Base-by-base conservation (phyloP, 2,113 vertebrate genomes). In the Cepphus grylle region DNA sequence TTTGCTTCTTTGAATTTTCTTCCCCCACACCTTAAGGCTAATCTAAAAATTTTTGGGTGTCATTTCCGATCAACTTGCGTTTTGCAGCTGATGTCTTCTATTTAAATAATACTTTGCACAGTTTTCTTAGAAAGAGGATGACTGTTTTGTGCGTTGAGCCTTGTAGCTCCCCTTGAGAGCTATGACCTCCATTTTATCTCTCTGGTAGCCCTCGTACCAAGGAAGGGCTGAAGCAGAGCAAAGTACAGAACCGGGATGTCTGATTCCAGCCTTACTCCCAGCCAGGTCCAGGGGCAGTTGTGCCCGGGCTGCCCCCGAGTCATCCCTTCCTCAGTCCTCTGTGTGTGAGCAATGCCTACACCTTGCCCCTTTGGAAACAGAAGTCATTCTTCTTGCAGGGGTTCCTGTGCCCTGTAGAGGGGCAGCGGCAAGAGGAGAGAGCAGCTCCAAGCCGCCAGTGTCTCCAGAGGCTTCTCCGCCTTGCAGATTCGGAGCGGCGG, bases 391-490 rank as follows among this genome's bases (percentile, higher is more conserved):
- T 56, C 69, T 79, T 38, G 52, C 42, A 70, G 34, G 21, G 55
- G 22, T 74, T 73, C 26, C 32, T 22, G 47, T 25, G 38, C 70
- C 82, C 32, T 53, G 45, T 27, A 26, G 52, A 52, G 53, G 30
- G 36, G 50, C 36, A 70, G 59, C 81, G 78, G 61, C 58, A 32
- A 32, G 58, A 49, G 69, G 12, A 36, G 55, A 25, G 38, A 3
- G 0, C 65, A 69, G 36, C 63, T 42, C 50, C 63, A 21, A 47
- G 0, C 19, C 11, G 29, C 49, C 38, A 2, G 1, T 1, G 5
- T 19, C 59, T 66, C 50, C 17, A 5, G 52, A 26, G 56, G 34
- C 59, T 80, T 32, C 5, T 16, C 72, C 74, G 77, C 43, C 61
- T 21, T 16, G 36, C 42, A 45, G 40, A 43, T 25, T 34, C 49